A percentile compares a stretch with the other conserved stretches of the same genome.
Evolutionary conservation across 2,888 invertebrate genomes (phyloP).

Genomic region (Acanthococcus lagerstroemiae): DNA sequence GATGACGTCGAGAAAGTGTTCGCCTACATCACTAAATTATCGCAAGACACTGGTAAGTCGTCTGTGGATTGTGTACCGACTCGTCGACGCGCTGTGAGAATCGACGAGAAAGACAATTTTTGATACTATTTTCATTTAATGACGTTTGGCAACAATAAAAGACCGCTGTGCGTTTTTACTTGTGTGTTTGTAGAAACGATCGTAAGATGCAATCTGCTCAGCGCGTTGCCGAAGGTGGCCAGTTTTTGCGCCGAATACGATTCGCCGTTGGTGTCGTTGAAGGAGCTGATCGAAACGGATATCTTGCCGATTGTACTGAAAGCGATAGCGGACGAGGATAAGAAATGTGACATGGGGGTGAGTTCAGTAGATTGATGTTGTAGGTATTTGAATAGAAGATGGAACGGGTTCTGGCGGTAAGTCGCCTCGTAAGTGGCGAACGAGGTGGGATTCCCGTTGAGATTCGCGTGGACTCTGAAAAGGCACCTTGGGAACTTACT

Average conservation of each 20-base stretch:
- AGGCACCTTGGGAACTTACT: no score
- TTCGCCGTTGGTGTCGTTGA: slow-evolving; percentile 21
- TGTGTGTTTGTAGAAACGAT: not conserved
- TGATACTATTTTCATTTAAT: not conserved
- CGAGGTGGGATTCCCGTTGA: no score
- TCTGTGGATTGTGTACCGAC: not conserved
- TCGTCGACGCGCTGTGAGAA: not conserved
- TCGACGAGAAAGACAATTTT: not conserved
- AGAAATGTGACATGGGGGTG: slow-evolving; percentile 4
- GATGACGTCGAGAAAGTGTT: slow-evolving; percentile 19
- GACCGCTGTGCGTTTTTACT: no score
- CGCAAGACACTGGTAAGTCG: slow-evolving; percentile 17
- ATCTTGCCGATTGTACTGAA: slow-evolving; percentile 23
- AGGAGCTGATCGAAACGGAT: slow-evolving; percentile 15
- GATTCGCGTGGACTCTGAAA: no score
- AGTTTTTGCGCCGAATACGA: slow-evolving; percentile 26
- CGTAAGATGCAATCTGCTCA: slow-evolving; percentile 19
- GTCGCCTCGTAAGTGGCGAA: not conserved
- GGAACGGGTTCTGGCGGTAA: not conserved
- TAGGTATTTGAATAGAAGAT: no score
- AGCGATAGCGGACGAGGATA: slow-evolving; percentile 17
- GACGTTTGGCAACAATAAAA: no score
- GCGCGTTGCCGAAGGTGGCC: slow-evolving; percentile 15
- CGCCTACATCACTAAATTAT: slow-evolving; percentile 12
- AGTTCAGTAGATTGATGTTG: no score